phyloP scores from a whole-genome alignment of 2,113 vertebrate genomes.

The Nansenia antarctica region DNA sequence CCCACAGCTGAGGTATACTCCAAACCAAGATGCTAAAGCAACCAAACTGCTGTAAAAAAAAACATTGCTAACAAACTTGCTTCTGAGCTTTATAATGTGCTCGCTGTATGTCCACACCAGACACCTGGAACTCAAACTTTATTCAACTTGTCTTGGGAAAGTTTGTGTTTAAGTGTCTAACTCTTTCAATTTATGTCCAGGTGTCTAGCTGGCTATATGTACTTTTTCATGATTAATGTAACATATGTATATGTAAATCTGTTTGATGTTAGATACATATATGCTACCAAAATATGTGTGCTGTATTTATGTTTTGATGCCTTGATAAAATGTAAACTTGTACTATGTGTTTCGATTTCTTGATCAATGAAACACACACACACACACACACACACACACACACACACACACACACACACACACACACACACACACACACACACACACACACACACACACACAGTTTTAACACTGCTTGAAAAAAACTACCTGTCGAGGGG shows the following conservation, averaged over 20 bases:
- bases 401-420: too few relatives aligned
- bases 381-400: not conserved
- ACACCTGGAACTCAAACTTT: not conserved
- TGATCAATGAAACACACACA: not conserved
- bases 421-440: too few relatives aligned
- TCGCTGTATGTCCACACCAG: not conserved
- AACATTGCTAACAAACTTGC: not conserved
- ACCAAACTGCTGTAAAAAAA: not conserved
- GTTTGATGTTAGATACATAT: slow-evolving; percentile 33
- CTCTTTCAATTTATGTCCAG: not conserved
- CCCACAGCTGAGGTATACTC: too few relatives aligned
- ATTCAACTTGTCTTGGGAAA: not conserved
- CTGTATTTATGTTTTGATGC: slow-evolving; percentile 38
- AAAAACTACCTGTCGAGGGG: too few relatives aligned
- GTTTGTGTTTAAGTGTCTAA: not conserved
- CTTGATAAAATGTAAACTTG: slow-evolving; percentile 42
- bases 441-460: too few relatives aligned
- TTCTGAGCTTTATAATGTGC: not conserved
- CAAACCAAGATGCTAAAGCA: not conserved
- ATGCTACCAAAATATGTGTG: slow-evolving; percentile 31
- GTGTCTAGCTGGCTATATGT: not conserved
- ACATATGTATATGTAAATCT: not conserved
- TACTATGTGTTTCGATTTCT: not conserved
- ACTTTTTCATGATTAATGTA: not conserved
- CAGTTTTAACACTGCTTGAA: too few relatives aligned